Percentiles rank a stretch among this genome's conserved stretches.
Evolutionary conservation across 2,888 invertebrate genomes (phyloP).

Genomic region (Mimumesa dahlbomi): DNA sequence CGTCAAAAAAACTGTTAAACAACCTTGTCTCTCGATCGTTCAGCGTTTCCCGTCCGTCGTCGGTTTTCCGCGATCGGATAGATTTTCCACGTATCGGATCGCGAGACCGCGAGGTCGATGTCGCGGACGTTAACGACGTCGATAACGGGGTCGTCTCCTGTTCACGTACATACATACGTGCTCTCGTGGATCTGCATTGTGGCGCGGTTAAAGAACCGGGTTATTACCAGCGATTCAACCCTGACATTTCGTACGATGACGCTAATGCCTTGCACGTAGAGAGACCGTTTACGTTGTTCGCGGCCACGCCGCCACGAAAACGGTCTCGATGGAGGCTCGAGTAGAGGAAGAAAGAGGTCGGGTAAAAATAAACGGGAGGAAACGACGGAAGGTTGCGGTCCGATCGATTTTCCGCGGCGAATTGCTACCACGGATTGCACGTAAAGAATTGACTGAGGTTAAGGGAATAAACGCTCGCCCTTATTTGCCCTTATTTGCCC

Average conservation of each 20-base stretch:
- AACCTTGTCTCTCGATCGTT: too few species aligned
- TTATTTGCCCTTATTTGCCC: too few species aligned
- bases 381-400: constrained; percentile 26
- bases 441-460: too few species aligned
- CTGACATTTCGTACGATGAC: constrained; percentile 72
- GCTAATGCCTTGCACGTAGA: constrained; percentile 50
- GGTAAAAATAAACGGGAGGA: constrained; percentile 29
- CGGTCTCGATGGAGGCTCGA: background rate
- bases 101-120: constrained; percentile 7
- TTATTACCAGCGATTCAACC: constrained; percentile 71
- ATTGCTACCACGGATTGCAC: background rate
- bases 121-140: constrained; percentile 39
- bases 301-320: background rate
- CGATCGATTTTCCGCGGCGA: background rate
- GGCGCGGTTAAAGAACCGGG: constrained; percentile 64
- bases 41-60: too few species aligned
- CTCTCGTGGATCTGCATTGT: constrained; percentile 50
- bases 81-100: constrained; percentile 17
- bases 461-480: too few species aligned
- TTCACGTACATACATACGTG: constrained; percentile 31
- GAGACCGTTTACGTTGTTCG: background rate
- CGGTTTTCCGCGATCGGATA: constrained; percentile 22
- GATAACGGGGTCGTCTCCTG: constrained; percentile 42
- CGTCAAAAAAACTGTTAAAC: too few species aligned
- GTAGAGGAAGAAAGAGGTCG: constrained; percentile 14